Percentiles rank a stretch among this genome's conserved stretches.
These are phyloP conservation scores for Ashinkailepas kermadecensis DNA, from an alignment of 2,888 invertebrate species.

Conservation along the genomic window DNA sequence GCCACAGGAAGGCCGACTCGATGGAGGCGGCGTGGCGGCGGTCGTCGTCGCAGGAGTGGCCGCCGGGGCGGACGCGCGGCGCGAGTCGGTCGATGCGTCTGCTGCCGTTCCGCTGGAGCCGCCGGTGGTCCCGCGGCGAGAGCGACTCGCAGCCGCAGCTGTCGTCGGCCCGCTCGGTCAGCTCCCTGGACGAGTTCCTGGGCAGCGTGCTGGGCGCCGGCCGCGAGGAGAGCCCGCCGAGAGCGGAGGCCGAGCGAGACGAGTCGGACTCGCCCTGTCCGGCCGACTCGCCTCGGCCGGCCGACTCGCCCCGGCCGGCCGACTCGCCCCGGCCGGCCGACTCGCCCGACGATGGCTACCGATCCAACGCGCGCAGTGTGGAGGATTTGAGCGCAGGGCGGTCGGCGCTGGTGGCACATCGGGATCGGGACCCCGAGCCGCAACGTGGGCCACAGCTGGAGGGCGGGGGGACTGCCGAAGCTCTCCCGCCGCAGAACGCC, in stretches of 20 bases:
- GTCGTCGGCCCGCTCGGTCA: neutral
- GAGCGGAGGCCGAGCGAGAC: neutral
- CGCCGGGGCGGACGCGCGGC: neutral
- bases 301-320: neutral
- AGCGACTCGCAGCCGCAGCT: neutral
- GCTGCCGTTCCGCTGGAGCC: conserved; percentile 2
- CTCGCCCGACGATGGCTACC: neutral
- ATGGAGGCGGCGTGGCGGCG: neutral
- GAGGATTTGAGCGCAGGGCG: neutral
- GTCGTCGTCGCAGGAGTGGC: neutral
- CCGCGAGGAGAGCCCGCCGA: neutral
- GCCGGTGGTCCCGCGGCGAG: neutral
- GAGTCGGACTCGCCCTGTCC: neutral
- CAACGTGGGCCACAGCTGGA: too few species aligned
- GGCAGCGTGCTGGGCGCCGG: neutral
- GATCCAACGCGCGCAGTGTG: neutral
- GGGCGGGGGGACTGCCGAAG: too few species aligned
- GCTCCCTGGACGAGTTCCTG: conserved; percentile 5
- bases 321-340: neutral
- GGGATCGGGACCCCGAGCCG: too few species aligned
- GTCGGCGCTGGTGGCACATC: too few species aligned
- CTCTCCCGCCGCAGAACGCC: too few species aligned
- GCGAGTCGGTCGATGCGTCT: neutral
- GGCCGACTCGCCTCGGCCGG: too few species aligned
- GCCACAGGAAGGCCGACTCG: too few species aligned